Conservation (phyloP, 2,113 vertebrate species). For the Halcyon malimbica region DNA sequence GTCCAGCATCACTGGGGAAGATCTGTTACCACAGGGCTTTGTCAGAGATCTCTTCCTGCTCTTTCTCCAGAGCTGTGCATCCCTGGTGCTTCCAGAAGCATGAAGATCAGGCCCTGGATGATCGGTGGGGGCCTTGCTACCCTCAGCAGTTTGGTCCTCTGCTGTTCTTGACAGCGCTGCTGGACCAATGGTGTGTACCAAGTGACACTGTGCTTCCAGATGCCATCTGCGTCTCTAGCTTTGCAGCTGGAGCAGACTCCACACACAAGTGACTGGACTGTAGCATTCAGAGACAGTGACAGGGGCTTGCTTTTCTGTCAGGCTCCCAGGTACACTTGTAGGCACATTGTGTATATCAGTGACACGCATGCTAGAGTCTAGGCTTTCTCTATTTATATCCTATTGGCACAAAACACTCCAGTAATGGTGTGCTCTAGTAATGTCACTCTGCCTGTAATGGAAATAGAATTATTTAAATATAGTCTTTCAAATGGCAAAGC, state of each 20-base stretch:
- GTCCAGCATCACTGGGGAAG: neutral
- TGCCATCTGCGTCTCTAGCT: neutral
- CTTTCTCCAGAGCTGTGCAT: neutral
- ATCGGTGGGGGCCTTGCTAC: neutral
- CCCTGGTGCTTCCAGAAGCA: neutral
- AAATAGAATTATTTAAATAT: neutral
- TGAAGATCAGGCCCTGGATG: too few relatives aligned
- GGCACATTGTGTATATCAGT: neutral
- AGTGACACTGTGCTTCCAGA: neutral
- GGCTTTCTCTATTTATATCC: neutral
- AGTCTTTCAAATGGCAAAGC: neutral
- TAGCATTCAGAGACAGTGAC: neutral
- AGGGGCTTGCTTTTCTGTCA: neutral
- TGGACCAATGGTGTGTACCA: neutral
- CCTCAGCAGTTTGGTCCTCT: rapidly evolving
- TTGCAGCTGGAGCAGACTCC: neutral
- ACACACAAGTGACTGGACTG: neutral
- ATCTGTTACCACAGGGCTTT: neutral
- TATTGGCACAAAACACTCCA: neutral
- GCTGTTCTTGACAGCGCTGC: neutral
- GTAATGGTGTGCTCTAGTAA: neutral
- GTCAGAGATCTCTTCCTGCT: neutral
- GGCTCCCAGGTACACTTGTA: neutral
- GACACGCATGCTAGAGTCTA: neutral
- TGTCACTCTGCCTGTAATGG: neutral